Evolutionary conservation across 2,113 vertebrate species (phyloP), one percentile per base, ranked within the genome.

Genomic region (Petroica traversi): DNA sequence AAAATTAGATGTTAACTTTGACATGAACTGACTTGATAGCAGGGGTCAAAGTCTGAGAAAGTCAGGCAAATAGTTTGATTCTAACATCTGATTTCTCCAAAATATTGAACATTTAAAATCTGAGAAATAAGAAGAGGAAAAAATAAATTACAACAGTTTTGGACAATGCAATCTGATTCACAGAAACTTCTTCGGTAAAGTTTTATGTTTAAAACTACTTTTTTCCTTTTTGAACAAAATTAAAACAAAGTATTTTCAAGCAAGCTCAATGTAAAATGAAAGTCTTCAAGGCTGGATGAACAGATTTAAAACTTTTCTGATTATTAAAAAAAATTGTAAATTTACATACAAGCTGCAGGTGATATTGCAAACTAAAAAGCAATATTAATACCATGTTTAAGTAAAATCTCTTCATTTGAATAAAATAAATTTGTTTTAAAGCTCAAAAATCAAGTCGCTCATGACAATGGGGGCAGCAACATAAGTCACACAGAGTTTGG

Each of bases 401-500:
- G 19, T 66, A 77, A 61, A 86, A 68, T 2, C 1, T 64, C 14
- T 58, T 63, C 1, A 49, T 67, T n/a, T 52, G 9, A 40, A 61
- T 4, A 57, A n/a, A 84, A 64, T 4, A 33, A 61, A 62, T 62
- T 89, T 91, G 4, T 7, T 85, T 74, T 88, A 63, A 74, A 72
- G 25, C 5, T 64, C 24, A 51, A 59, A 58, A 55, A 46, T 41
- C 38, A 29, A 51, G 7, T 45, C 1, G 45, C 1, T 73, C 22
- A 0, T 26, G 10, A n/a, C 8, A 72, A 67, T 24, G 22, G 8
- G 8, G 0, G 1, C 25, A 77, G 29, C 16, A 84, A 29, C 4
- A 67, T 6, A 41, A 6, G 2, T 62, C n/a, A 61, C 13, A 41
- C 5, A 52, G 68, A 67, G 5, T 26, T 78, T 45, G 5, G 22